Evolutionary conservation across 2,113 vertebrate species (phyloP).

Genomic region (Pterophyllum scalare): DNA sequence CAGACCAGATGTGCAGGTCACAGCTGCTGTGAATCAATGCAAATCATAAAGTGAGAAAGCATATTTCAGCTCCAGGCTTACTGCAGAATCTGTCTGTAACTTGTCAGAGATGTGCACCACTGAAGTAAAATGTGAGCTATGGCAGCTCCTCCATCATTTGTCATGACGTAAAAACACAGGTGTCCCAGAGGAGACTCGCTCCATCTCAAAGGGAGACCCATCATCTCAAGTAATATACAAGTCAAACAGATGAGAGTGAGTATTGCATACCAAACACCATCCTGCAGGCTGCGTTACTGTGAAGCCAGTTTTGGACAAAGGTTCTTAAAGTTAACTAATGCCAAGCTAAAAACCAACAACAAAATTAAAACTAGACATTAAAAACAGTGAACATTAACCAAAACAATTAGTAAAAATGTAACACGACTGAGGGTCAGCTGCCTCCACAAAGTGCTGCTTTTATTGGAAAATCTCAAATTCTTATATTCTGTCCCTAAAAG

Average conservation of each 20-base stretch:
- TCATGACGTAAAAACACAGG: background rate
- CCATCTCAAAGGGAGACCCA: background rate
- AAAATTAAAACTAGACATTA: background rate
- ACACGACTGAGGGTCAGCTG: background rate
- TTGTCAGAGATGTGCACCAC: background rate
- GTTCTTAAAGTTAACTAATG: background rate
- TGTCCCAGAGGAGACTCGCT: background rate
- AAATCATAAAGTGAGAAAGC: background rate
- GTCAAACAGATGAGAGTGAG: background rate
- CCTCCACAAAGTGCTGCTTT: background rate
- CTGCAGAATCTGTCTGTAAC: background rate
- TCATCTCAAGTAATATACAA: background rate
- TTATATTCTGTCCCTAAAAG: too few relatives aligned
- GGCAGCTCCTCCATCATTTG: background rate
- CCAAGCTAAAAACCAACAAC: background rate
- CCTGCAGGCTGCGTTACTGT: background rate
- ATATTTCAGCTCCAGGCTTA: background rate
- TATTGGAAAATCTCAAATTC: background rate
- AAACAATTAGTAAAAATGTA: background rate
- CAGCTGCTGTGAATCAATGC: background rate
- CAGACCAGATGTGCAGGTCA: conserved; percentile 7
- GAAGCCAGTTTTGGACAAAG: background rate
- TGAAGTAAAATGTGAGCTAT: background rate
- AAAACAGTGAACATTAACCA: too few relatives aligned
- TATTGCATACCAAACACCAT: background rate